Evolutionary conservation across 2,888 invertebrate species (phyloP).

Genomic region (Heliconius aoede): DNA sequence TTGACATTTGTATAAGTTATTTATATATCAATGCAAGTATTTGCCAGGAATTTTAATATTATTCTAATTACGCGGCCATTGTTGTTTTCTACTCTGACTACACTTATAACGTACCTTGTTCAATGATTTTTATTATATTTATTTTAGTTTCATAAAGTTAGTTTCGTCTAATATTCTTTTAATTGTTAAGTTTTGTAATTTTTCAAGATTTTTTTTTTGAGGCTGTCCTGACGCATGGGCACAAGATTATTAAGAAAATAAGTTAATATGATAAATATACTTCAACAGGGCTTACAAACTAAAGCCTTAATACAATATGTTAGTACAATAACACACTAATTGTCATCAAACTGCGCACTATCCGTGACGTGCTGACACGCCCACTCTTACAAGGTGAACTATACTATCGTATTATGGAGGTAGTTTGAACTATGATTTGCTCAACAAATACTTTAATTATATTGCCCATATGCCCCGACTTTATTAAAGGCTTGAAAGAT

Average conservation of each 20-base stretch:
- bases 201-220: too few relatives aligned
- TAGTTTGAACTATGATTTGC: background rate
- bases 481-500: background rate
- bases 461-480: too few relatives aligned
- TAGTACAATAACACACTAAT: constrained; percentile 19
- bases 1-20: constrained; percentile 28
- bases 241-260: background rate
- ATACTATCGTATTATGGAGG: background rate
- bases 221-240: too few relatives aligned
- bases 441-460: background rate
- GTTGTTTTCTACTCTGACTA: constrained; percentile 13
- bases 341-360: constrained; percentile 48
- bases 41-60: constrained; percentile 21
- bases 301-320: background rate
- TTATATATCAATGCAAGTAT: constrained; percentile 22
- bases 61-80: constrained; percentile 12
- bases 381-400: constrained; percentile 42
- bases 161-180: background rate
- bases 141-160: background rate
- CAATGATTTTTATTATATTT: background rate
- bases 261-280: background rate
- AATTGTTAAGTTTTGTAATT: background rate
- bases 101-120: background rate
- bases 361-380: constrained; percentile 48
- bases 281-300: background rate